Conservation (phyloP, 2,888 invertebrate genomes). For the Portevinia maculata region DNA sequence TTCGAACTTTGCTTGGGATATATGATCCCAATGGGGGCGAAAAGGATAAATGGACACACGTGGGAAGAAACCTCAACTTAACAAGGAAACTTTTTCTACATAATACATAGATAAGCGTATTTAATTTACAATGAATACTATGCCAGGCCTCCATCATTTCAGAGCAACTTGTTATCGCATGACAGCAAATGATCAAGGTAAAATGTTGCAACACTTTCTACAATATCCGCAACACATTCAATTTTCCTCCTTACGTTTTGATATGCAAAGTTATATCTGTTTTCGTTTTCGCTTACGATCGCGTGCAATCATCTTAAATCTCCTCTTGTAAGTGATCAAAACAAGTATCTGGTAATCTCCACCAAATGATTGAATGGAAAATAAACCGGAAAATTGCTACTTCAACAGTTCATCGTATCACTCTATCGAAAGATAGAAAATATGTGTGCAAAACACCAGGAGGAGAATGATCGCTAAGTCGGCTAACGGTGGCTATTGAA, state of each 20-base stretch:
- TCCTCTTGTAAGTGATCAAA: conserved; percentile 9
- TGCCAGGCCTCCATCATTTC: too few relatives aligned
- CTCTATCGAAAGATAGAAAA: conserved; percentile 10
- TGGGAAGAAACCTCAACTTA: too few relatives aligned
- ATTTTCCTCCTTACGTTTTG: neutral
- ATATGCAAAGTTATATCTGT: conserved; percentile 12
- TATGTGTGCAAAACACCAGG: conserved; percentile 24
- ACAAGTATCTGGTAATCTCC: conserved; percentile 40
- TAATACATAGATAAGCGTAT: too few relatives aligned
- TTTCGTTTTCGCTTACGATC: conserved; percentile 14
- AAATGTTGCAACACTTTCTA: neutral
- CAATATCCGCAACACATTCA: neutral
- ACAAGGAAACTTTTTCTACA: too few relatives aligned
- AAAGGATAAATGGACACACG: too few relatives aligned
- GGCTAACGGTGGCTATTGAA: conserved; percentile 67
- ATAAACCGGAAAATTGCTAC: conserved; percentile 46
- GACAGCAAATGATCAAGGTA: too few relatives aligned
- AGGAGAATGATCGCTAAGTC: conserved; percentile 46
- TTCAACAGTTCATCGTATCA: conserved; percentile 19
- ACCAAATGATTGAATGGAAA: conserved; percentile 21
- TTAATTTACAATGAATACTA: too few relatives aligned
- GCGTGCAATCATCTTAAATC: conserved; percentile 46
- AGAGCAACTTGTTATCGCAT: too few relatives aligned
- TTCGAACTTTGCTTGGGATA: too few relatives aligned
- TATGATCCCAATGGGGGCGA: too few relatives aligned